Evolutionary conservation across 2,113 vertebrate species (phyloP).

Genomic region (Corythornis madagascariensis): DNA sequence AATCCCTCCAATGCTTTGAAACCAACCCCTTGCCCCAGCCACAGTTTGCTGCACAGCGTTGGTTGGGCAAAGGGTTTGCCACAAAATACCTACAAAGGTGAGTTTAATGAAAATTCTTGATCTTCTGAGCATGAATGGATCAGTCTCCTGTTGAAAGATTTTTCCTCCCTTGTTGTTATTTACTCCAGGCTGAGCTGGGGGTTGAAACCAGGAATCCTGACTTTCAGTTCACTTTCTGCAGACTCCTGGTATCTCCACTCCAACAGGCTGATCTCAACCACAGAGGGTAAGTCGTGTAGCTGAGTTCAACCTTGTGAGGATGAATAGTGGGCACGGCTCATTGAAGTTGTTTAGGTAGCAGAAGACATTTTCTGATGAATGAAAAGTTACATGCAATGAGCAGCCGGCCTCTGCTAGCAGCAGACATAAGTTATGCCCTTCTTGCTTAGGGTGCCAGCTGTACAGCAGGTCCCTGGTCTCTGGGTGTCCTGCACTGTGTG

Average conservation of each 20-base stretch:
- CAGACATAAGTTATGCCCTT: neutral
- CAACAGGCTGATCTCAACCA: accelerated
- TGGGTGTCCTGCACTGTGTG: neutral
- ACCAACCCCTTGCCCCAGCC: slow-evolving; percentile 10
- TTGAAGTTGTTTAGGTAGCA: neutral
- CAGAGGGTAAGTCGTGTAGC: neutral
- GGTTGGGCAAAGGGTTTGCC: slow-evolving; percentile 23
- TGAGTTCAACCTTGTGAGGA: neutral
- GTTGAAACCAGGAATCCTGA: neutral
- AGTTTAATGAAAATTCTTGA: slow-evolving; percentile 46
- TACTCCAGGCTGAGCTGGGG: neutral
- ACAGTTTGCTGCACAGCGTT: neutral
- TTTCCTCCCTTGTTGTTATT: neutral
- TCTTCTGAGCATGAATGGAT: neutral
- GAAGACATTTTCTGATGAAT: neutral
- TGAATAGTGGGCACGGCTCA: neutral
- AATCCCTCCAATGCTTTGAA: slow-evolving; percentile 28
- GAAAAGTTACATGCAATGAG: accelerated
- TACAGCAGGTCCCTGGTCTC: neutral
- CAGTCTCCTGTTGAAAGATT: neutral
- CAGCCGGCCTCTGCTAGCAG: neutral
- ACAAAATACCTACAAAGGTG: slow-evolving; percentile 27
- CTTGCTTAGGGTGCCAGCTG: accelerated
- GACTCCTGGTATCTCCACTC: neutral
- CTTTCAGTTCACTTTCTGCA: neutral